Evolutionary conservation across 2,113 vertebrate genomes (phyloP), one percentile per base, ranked within the genome.

Genomic region (Helogale parvula): DNA sequence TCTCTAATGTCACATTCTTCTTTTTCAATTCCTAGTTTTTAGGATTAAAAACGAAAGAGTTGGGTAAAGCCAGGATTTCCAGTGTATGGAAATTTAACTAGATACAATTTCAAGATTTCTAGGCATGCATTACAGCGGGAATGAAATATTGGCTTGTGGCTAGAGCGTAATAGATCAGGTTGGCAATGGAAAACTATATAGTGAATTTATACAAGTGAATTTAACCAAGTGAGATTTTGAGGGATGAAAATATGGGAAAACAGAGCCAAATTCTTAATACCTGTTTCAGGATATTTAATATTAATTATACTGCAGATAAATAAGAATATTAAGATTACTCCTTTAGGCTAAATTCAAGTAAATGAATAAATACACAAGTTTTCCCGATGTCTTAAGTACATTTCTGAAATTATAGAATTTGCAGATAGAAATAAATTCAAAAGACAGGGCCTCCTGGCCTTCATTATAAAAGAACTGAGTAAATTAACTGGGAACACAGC

Each of bases 401-500:
- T 68, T 95, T 97, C 35, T 33, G 41, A 94, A 96, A 96, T 74
- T 90, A 88, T 1, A 95, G 23, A 14, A 88, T 93, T 97, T 97
- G 19, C 21, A 85, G 60, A 66, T 13, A 90, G 88, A 97, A 94
- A 91, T 94, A 90, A 95, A 96, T 76, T 97, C 95, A 68, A 96
- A 93, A 31, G 90, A 93, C 33, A 82, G 2, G 38, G 50, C 68
- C 81, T 91, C 76, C 66, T 86, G 52, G 71, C 71, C 38, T 95
- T 97, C 45, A 85, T 97, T 96, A 90, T 81, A 54, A 91, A 87
- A 82, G 69, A 92, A 77, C 38, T 27, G 16, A 88, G 41, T 66
- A 96, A 97, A 97, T 93, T 94, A 97, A 85, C 65, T 79, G 38
- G 35, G 72, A 90, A 54, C 33, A 88, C 84, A 95, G 84, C 80